These are phyloP conservation scores for Philereme vetulata DNA, from an alignment of 2,888 invertebrate species.

Conservation along the genomic window DNA sequence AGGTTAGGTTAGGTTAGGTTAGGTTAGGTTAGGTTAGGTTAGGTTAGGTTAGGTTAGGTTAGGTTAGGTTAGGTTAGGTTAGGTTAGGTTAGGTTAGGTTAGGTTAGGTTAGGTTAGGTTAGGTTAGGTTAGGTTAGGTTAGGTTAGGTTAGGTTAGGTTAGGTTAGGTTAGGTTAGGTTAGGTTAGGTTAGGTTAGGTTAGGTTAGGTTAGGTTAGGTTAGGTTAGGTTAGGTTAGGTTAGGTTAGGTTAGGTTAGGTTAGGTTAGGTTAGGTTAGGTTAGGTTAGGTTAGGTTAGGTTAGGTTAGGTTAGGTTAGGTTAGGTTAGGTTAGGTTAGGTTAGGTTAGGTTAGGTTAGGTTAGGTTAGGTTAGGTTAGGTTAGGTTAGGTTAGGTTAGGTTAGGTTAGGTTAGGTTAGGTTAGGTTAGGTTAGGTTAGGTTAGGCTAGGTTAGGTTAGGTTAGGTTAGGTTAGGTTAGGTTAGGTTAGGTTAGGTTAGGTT, in stretches of 20 bases:
- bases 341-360: constrained; percentile 4
- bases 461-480: constrained; percentile 7
- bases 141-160: constrained; percentile 9
- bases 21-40: constrained; percentile 9
- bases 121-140: constrained; percentile 9
- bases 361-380: constrained; percentile 9
- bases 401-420: constrained; percentile 9
- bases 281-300: constrained; percentile 8
- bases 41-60: constrained; percentile 9
- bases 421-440: constrained; percentile 9
- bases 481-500: constrained; percentile 9
- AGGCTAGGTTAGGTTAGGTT: constrained; percentile 8
- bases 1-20: constrained; percentile 8
- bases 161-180: constrained; percentile 8
- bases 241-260: constrained; percentile 9
- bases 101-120: constrained; percentile 9
- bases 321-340: constrained; percentile 3
- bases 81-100: constrained; percentile 8
- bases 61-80: constrained; percentile 8
- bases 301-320: constrained; percentile 9
- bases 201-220: constrained; percentile 8
- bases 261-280: too few relatives aligned
- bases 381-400: constrained; percentile 9
- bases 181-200: constrained; percentile 9
- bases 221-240: constrained; percentile 9